phyloP scores from a whole-genome alignment of 1,140 invertebrate species.

The Telenomus remus region DNA sequence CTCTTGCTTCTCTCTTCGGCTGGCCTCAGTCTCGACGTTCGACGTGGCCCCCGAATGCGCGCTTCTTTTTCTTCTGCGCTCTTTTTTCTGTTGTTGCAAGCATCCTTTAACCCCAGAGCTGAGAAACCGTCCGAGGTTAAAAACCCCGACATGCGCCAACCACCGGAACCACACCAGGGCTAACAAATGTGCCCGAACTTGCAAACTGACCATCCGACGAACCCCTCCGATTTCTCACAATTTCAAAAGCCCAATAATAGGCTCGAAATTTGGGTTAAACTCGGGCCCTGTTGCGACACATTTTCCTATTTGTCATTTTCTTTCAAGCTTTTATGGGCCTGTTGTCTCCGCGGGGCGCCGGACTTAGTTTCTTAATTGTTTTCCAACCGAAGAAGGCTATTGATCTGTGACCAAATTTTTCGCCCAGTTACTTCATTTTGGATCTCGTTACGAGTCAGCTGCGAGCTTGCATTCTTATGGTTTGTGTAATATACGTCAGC shows the following conservation, averaged over 20 bases:
- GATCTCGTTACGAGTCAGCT: too few species aligned
- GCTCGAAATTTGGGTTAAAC: slow-evolving; percentile 24
- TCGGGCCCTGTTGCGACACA: background rate
- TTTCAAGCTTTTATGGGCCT: slow-evolving; percentile 14
- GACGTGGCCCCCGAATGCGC: slow-evolving; percentile 59
- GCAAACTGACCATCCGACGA: slow-evolving; percentile 3
- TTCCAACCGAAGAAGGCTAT: too few species aligned
- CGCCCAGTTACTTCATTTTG: too few species aligned
- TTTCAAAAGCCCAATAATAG: slow-evolving; percentile 13
- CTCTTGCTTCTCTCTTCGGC: slow-evolving; percentile 55
- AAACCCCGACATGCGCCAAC: slow-evolving; percentile 10
- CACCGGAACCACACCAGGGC: slow-evolving; percentile 25
- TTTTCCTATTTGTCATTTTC: slow-evolving; percentile 20
- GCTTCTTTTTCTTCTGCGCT: slow-evolving; percentile 51
- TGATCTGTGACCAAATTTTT: too few species aligned
- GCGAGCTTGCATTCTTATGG: too few species aligned
- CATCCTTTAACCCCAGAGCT: slow-evolving; percentile 40
- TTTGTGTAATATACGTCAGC: too few species aligned
- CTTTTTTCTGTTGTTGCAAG: slow-evolving; percentile 34
- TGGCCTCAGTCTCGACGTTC: slow-evolving; percentile 57
- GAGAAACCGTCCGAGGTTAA: slow-evolving; percentile 6
- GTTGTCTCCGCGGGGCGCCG: background rate
- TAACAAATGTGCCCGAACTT: slow-evolving; percentile 22
- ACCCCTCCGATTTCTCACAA: slow-evolving; percentile 14
- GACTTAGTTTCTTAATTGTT: too few species aligned